Percentiles rank a stretch among this genome's conserved stretches.
Conservation (phyloP, 1,140 invertebrate species). For the Lethrus apterus region DNA sequence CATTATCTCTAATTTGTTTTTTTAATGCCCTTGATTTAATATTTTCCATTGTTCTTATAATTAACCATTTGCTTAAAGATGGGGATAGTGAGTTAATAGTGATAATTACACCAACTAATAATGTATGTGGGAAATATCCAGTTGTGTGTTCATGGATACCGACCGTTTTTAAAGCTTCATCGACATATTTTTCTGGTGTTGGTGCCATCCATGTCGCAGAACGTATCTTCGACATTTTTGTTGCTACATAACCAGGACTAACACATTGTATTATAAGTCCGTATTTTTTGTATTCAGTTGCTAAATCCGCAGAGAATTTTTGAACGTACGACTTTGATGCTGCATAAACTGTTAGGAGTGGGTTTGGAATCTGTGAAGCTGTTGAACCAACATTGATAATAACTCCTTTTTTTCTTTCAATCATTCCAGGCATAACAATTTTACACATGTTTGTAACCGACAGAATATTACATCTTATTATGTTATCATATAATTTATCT, state of each 20-base stretch:
- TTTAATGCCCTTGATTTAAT: conserved; percentile 45
- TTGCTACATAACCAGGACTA: conserved; percentile 82
- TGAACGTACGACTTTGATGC: conserved; percentile 86
- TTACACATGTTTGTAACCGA: conserved; percentile 77
- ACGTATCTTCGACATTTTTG: conserved; percentile 86
- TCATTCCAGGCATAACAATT: conserved; percentile 84
- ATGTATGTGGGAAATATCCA: conserved; percentile 69
- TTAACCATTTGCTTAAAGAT: conserved; percentile 49
- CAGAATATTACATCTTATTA: conserved; percentile 66
- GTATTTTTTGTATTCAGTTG: conserved; percentile 66
- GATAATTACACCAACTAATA: conserved; percentile 54
- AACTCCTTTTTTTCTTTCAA: conserved; percentile 72
- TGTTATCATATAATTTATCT: conserved; percentile 47
- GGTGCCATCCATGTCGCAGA: conserved; percentile 74
- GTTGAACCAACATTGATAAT: conserved; percentile 90
- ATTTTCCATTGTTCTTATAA: conserved; percentile 54
- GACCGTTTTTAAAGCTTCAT: conserved; percentile 65
- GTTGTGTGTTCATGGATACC: conserved; percentile 67
- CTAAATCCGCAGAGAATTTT: conserved; percentile 74
- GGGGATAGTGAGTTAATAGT: conserved; percentile 46
- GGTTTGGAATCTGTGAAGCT: conserved; percentile 69
- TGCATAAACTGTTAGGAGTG: conserved; percentile 80
- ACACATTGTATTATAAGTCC: conserved; percentile 82
- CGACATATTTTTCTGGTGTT: conserved; percentile 68
- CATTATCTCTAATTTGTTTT: neutral